A percentile compares a stretch with the other conserved stretches of the same genome.
Conservation (phyloP, 2,113 vertebrate genomes). For the Pseudorasbora parva region DNA sequence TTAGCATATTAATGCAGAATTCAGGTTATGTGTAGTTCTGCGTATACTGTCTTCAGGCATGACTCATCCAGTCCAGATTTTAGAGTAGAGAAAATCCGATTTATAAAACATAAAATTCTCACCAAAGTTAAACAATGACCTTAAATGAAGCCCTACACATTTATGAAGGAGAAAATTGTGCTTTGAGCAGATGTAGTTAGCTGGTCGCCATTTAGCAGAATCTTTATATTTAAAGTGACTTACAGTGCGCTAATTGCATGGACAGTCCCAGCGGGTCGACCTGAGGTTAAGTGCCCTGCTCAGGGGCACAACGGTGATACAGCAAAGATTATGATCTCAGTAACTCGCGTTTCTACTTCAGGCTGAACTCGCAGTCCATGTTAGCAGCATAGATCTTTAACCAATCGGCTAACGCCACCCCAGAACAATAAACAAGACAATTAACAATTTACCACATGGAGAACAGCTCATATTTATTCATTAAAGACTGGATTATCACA, state of each 20-base stretch:
- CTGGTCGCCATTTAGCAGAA: slow-evolving; percentile 11
- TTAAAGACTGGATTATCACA: slow-evolving; percentile 66
- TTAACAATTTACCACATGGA: slow-evolving; percentile 45
- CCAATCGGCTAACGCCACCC: not conserved
- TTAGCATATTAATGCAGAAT: not conserved
- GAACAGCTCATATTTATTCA: slow-evolving; percentile 66
- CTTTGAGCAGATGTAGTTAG: slow-evolving; percentile 12
- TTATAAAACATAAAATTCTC: not conserved
- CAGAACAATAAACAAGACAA: slow-evolving; percentile 45
- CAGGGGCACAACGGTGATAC: slow-evolving; percentile 8
- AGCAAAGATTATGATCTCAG: slow-evolving; percentile 26
- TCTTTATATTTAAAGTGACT: slow-evolving; percentile 24
- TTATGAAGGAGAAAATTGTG: slow-evolving; percentile 8
- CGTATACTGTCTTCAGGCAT: not conserved
- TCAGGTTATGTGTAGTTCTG: not conserved
- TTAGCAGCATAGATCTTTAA: slow-evolving; percentile 4
- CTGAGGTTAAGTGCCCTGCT: slow-evolving; percentile 32
- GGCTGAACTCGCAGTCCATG: slow-evolving; percentile 4
- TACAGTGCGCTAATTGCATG: slow-evolving; percentile 20
- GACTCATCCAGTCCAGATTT: not conserved
- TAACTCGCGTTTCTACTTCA: slow-evolving; percentile 49
- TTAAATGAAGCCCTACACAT: not conserved
- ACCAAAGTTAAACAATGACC: not conserved
- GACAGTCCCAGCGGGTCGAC: slow-evolving; percentile 20
- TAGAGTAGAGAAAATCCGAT: not conserved